Evolutionary conservation across 2,113 vertebrate species (phyloP).

Genomic region (Oreochromis spilurus): DNA sequence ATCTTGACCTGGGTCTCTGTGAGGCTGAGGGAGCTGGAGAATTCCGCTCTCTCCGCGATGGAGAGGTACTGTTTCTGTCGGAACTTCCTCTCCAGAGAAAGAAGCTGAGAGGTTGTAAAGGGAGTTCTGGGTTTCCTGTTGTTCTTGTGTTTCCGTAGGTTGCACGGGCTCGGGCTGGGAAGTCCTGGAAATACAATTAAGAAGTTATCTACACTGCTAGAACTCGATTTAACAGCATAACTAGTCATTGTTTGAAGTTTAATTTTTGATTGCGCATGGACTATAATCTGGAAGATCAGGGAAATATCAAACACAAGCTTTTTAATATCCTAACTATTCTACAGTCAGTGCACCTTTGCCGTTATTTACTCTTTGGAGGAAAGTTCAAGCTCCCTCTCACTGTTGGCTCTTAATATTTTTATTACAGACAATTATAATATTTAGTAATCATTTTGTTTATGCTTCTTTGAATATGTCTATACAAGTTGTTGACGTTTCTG

Average conservation of each 20-base stretch:
- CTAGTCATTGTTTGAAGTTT: background rate
- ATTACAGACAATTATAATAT: background rate
- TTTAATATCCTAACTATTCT: background rate
- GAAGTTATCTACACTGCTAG: background rate
- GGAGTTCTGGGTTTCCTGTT: constrained; percentile 83
- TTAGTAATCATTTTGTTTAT: background rate
- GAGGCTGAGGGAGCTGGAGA: constrained; percentile 78
- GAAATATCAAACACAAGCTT: background rate
- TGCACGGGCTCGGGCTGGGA: constrained; percentile 57
- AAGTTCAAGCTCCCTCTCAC: background rate
- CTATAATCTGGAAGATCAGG: background rate
- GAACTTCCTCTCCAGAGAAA: constrained; percentile 82
- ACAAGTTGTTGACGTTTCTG: background rate
- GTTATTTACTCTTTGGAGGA: background rate
- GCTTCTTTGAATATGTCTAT: background rate
- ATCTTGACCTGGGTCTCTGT: constrained; percentile 86
- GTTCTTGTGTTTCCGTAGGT: constrained; percentile 82
- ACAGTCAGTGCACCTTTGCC: background rate
- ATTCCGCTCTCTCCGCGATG: constrained; percentile 78
- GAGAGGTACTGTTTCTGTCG: constrained; percentile 83
- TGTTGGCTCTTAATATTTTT: background rate
- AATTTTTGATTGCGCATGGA: background rate
- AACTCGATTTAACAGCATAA: background rate
- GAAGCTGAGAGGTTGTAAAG: constrained; percentile 80
- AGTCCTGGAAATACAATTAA: constrained; percentile 45